These are phyloP conservation scores for Trididemnum clinides DNA, from an alignment of 23 tunicate species.

Conservation along the genomic window DNA sequence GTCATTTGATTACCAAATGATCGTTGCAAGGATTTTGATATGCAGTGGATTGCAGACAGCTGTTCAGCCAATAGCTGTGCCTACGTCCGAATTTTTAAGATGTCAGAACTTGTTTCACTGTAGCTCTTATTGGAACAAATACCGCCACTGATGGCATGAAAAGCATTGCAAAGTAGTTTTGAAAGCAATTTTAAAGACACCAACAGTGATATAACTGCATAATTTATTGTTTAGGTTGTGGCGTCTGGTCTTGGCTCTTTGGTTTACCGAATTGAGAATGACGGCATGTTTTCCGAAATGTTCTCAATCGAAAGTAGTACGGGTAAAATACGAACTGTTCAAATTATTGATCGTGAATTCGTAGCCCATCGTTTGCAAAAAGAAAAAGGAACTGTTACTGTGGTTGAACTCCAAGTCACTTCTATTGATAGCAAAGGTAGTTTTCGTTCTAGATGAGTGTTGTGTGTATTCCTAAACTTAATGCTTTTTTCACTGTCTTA, in stretches of 20 bases:
- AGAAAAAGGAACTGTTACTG: background rate
- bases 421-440: conserved; percentile 39
- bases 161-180: background rate
- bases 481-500: too few relatives aligned
- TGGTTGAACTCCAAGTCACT: background rate
- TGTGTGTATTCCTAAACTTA: too few relatives aligned
- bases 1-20: too few relatives aligned
- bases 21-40: too few relatives aligned
- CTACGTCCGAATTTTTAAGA: too few relatives aligned
- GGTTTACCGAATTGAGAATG: conserved; percentile 12
- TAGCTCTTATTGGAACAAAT: background rate
- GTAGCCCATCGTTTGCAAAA: background rate
- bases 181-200: too few relatives aligned
- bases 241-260: conserved; percentile 13
- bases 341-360: conserved; percentile 31
- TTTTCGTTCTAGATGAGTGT: too few relatives aligned
- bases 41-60: too few relatives aligned
- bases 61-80: too few relatives aligned
- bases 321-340: conserved; percentile 2
- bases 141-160: background rate
- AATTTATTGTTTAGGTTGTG: background rate
- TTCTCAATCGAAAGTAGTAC: conserved; percentile 22
- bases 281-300: conserved; percentile 21
- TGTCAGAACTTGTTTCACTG: too few relatives aligned
- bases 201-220: too few relatives aligned